phyloP scores from a whole-genome alignment of 2,113 vertebrate genomes.

The Rhinolophus ferrumequinum region DNA sequence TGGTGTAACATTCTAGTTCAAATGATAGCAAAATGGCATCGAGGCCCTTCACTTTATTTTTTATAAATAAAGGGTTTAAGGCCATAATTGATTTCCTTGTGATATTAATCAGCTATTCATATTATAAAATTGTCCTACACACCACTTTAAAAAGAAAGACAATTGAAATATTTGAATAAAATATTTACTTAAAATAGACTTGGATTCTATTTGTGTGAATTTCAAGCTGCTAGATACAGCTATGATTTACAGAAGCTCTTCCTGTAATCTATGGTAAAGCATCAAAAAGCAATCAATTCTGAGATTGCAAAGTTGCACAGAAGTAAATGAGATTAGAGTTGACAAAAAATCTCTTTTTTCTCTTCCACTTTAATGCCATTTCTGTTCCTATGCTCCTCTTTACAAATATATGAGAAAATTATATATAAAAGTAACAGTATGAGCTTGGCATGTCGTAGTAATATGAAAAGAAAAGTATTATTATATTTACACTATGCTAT shows the following conservation, averaged over 20 bases:
- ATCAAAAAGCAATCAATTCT: constrained; percentile 24
- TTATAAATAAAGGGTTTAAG: neutral
- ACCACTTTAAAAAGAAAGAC: neutral
- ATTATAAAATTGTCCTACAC: neutral
- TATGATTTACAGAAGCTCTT: neutral
- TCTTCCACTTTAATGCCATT: constrained; percentile 47
- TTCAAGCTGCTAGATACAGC: neutral
- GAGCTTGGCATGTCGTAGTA: constrained; percentile 15
- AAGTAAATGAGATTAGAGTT: constrained; percentile 60
- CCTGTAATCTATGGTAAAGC: neutral
- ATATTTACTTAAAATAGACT: neutral
- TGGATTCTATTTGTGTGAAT: neutral
- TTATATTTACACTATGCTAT: neutral
- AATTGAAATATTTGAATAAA: neutral
- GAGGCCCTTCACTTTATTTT: neutral
- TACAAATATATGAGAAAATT: constrained; percentile 56
- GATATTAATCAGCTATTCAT: neutral
- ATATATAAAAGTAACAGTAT: neutral
- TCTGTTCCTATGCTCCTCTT: neutral
- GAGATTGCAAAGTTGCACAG: constrained; percentile 29
- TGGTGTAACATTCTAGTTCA: neutral
- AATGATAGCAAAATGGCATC: neutral
- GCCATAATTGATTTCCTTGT: neutral
- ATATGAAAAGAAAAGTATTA: constrained; percentile 53
- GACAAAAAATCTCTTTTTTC: constrained; percentile 33